Percentiles rank a stretch among this genome's conserved stretches.
phyloP scores from a whole-genome alignment of 1,140 invertebrate genomes.

The Delia radicum region DNA sequence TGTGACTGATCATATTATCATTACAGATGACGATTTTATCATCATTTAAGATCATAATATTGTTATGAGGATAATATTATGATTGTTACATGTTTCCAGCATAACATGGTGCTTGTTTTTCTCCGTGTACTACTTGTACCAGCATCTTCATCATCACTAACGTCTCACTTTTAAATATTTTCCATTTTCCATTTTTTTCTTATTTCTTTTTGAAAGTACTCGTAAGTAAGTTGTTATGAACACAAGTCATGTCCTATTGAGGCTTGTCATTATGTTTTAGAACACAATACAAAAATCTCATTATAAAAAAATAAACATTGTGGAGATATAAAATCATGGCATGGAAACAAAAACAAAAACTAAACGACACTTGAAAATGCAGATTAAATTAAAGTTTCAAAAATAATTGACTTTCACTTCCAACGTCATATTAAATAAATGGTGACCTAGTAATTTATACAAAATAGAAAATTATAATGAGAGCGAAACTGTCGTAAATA shows the following conservation, averaged over 20 bases:
- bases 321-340: not conserved
- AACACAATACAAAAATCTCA: conserved; percentile 14
- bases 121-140: too few relatives aligned
- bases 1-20: too few relatives aligned
- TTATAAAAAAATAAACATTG: not conserved
- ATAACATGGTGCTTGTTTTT: too few relatives aligned
- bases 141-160: not conserved
- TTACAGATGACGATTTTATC: too few relatives aligned
- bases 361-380: not conserved
- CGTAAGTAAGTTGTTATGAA: conserved; percentile 9
- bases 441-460: not conserved
- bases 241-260: conserved; percentile 22
- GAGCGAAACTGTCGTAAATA: too few relatives aligned
- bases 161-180: not conserved
- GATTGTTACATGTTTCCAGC: too few relatives aligned
- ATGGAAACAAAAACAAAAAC: not conserved
- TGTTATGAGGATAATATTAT: too few relatives aligned
- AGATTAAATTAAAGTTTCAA: not conserved
- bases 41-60: too few relatives aligned
- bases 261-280: conserved; percentile 9
- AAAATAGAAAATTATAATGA: too few relatives aligned
- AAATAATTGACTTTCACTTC: not conserved
- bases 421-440: not conserved
- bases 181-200: not conserved
- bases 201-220: not conserved